Evolutionary conservation across 2,113 vertebrate genomes (phyloP), one percentile per base, ranked within the genome.

Genomic region (Syngnathus typhle): DNA sequence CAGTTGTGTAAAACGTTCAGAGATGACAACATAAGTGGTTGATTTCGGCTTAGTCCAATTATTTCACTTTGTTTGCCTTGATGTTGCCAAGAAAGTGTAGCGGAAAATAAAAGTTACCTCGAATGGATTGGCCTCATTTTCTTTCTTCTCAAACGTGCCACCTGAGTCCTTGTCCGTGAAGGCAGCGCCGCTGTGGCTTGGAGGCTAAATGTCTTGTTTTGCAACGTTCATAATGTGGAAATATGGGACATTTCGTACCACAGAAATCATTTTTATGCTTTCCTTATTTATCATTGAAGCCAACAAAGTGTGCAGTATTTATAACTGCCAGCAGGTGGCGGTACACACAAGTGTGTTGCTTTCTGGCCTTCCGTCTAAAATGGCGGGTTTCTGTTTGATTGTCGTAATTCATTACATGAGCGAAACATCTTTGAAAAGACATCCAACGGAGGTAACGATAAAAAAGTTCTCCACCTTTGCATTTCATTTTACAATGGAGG

Each of bases 251-350:
- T 46, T 36, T 0, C 82, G 73, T 85, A 86, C 62, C 15, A 36
- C 70, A 51, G 78, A 85, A 4, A 32, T 32, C 27, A 32, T 32
- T 32, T 49, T 49, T 15, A 49, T 49, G 46, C 13, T 49, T 49
- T 49, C 16, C 1, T 49, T 19, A 7, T 43, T 32, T 11, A 43
- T 18, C 46, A 7, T 49, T 49, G 16, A 49, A 49, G 11, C 41
- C 41, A 43, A 65, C 41, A n/a, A 18, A 36, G 32, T 44, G 37
- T 79, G 76, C 70, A 72, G 62, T 80, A 7, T 60, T 49, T 49
- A 27, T 71, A 69, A 59, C 7, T 1, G 0, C 82, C 88, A 89
- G 78, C 27, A 69, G 86, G 76, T 82, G 84, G 85, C 83, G 79
- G 79, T 63, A 51, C 58, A 66, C 38, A 32, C 82, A 51, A 9